Base-by-base conservation (phyloP, 2,888 invertebrate genomes). In the Scaptomyza polygonia region DNA sequence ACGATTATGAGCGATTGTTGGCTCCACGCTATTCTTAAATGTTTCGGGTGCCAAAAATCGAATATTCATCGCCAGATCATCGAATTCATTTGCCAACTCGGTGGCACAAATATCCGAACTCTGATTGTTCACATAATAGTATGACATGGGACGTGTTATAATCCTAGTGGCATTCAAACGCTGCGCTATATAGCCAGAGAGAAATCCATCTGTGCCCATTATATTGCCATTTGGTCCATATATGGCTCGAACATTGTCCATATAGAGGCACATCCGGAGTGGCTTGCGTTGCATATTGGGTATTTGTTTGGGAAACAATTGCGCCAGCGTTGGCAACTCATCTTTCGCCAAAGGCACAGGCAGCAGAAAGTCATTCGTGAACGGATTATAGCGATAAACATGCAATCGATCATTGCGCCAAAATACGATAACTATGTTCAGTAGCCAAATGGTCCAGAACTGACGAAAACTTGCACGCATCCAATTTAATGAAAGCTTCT, bases 381-480 rank as follows among this genome's bases (percentile, higher is more conserved):
- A 94, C 0, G 93, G 93, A 76, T 93, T 93, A 69, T 93, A 94
- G 0, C 92, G 92, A 68, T 92, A 94, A 53, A 93, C 91, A 72
- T 91, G 92, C 25, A 93, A 79, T 2, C 89, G 81, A 8, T 89
- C 58, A 3, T 75, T 30, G 0, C 79, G 76, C 83, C 85, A 88
- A 30, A 77, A 91, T 11, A 90, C 72, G 3, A 91, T 84, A 7
- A 89, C 89, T 5, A 90, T 87, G 74, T 94, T 94, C 0, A 94
- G 91, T 8, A 94, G 89, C 88, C 93, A 93, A 59, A 91, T 91
- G 39, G 92, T 92, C 93, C 93, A 93, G 40, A 94, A 91, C 14
- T 92, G 86, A 59, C 91, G 86, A 51, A 94, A 94, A 44, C 93
- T 93, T 18, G 74, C 90, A 9, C 91, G 90, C 83, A 94, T 88